These are phyloP conservation scores for Druceiella hillmani DNA, from an alignment of 2,888 invertebrate species.

Conservation along the genomic window DNA sequence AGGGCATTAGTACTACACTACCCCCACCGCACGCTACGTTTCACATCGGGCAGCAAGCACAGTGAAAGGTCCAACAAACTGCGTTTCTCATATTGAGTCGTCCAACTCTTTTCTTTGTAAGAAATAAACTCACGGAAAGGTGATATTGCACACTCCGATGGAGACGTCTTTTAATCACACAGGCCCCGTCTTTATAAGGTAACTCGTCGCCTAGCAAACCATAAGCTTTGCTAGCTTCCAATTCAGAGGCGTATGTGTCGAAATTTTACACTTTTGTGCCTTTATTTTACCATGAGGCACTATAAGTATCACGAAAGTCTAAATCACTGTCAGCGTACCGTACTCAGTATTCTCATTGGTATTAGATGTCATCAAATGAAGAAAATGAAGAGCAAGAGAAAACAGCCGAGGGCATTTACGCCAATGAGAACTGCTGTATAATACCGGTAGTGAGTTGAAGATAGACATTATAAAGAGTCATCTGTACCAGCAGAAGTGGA, in stretches of 20 bases:
- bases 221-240: constrained; percentile 48
- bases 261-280: constrained; percentile 51
- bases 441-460: constrained; percentile 81
- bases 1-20: constrained; percentile 42
- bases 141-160: constrained; percentile 50
- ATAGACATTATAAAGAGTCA: constrained; percentile 68
- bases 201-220: constrained; percentile 53
- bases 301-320: constrained; percentile 66
- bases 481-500: constrained; percentile 48
- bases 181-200: constrained; percentile 38
- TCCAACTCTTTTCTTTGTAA: constrained; percentile 56
- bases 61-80: constrained; percentile 57
- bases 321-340: constrained; percentile 74
- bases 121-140: constrained; percentile 62
- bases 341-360: constrained; percentile 68
- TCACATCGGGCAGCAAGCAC: constrained; percentile 37
- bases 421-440: constrained; percentile 86
- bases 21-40: constrained; percentile 55
- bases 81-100: constrained; percentile 48
- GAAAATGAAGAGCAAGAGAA: constrained; percentile 73
- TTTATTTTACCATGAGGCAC: constrained; percentile 57
- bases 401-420: constrained; percentile 82
- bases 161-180: constrained; percentile 46
- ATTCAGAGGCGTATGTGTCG: constrained; percentile 49
- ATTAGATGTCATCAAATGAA: constrained; percentile 86